A percentile compares a stretch with the other conserved stretches of the same genome.
phyloP scores from a whole-genome alignment of 2,888 invertebrate species.

The Lucinisca nassula region DNA sequence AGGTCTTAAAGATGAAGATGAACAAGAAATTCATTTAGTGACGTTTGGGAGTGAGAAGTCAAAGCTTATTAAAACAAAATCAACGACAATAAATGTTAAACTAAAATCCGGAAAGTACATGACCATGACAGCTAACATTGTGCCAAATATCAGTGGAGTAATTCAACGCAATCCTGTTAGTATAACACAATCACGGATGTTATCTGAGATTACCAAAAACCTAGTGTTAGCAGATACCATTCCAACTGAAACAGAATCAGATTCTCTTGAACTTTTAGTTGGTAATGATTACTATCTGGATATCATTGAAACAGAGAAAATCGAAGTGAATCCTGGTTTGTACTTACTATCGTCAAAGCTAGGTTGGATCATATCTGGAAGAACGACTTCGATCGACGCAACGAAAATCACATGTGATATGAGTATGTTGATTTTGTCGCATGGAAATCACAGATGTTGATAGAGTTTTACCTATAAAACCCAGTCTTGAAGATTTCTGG shows the following conservation, averaged over 20 bases:
- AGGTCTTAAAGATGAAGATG: neutral
- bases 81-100: no score
- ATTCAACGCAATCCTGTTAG: conserved; percentile 11
- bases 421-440: neutral
- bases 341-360: no score
- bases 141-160: no score
- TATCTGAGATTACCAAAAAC: neutral
- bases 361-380: conserved; percentile 11
- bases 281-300: no score
- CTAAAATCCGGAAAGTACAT: no score
- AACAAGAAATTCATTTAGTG: conserved; percentile 4
- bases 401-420: neutral
- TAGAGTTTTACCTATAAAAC: neutral
- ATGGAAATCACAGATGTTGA: conserved; percentile 18
- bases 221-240: neutral
- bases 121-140: no score
- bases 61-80: neutral
- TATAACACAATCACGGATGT: neutral
- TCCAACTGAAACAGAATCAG: conserved; percentile 9
- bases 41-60: conserved; percentile 13
- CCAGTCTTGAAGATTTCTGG: no score
- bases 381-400: neutral
- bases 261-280: neutral
- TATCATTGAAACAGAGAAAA: neutral
- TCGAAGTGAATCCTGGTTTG: conserved; percentile 7